A percentile compares a stretch with the other conserved stretches of the same genome.
These are phyloP conservation scores for Syrrhaptes paradoxus DNA, from an alignment of 2,113 vertebrate species.

Conservation along the genomic window DNA sequence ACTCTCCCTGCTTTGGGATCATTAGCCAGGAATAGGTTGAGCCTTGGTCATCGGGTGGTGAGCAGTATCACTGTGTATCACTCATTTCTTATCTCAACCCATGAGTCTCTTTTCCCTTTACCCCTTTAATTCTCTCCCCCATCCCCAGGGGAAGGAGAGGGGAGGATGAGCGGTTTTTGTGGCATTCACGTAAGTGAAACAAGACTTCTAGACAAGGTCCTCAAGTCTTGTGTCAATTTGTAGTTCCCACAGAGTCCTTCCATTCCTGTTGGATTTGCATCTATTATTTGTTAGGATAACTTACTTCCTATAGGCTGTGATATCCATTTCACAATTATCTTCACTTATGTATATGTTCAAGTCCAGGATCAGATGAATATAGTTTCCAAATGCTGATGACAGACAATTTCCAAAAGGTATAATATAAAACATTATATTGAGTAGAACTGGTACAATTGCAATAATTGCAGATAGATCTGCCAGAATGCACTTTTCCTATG, in stretches of 20 bases:
- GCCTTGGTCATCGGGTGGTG: too few relatives aligned
- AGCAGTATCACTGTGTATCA: too few relatives aligned
- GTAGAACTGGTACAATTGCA: neutral
- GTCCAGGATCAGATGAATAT: neutral
- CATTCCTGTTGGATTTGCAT: neutral
- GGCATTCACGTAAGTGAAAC: neutral
- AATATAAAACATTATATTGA: neutral
- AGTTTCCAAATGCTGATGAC: neutral
- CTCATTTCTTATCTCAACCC: too few relatives aligned
- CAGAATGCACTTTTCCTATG: neutral
- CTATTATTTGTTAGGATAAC: neutral
- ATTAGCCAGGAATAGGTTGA: too few relatives aligned
- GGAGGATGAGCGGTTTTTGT: too few relatives aligned
- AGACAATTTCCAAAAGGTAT: neutral
- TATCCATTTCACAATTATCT: neutral
- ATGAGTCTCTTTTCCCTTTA: too few relatives aligned
- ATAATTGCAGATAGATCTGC: neutral
- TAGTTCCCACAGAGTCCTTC: neutral
- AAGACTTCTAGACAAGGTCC: neutral
- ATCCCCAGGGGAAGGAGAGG: too few relatives aligned
- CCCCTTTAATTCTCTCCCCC: too few relatives aligned
- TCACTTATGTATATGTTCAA: neutral
- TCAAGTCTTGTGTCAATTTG: neutral
- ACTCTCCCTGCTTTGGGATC: too few relatives aligned
- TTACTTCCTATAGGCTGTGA: neutral